Conservation (phyloP, 2,888 invertebrate species). For the Corythucha ciliata region DNA sequence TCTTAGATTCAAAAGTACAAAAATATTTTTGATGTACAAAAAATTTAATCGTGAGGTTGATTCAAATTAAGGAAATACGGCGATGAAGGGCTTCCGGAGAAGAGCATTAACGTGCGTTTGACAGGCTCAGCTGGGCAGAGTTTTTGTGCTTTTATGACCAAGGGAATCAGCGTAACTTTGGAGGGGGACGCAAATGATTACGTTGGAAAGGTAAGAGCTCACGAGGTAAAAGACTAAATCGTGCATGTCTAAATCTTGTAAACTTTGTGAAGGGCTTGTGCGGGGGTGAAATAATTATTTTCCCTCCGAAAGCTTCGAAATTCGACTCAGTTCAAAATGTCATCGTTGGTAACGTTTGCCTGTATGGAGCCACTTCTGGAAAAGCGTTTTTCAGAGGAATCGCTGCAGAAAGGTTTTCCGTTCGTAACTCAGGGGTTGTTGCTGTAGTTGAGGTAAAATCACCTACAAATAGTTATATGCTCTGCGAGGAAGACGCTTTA, state of each 20-base stretch:
- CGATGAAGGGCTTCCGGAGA: constrained; percentile 74
- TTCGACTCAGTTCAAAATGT: constrained; percentile 78
- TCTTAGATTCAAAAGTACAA: not conserved
- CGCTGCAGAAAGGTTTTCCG: constrained; percentile 96
- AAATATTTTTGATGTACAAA: not conserved
- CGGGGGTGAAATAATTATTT: constrained; percentile 88
- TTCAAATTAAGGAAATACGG: constrained; percentile 61
- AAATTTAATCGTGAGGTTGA: no score
- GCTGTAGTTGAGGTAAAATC: constrained; percentile 78
- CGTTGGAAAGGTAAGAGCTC: constrained; percentile 72
- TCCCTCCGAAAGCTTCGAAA: constrained; percentile 74
- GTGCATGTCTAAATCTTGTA: constrained; percentile 36
- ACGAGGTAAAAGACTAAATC: not conserved
- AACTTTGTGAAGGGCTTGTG: constrained; percentile 60
- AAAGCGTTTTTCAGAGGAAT: constrained; percentile 91
- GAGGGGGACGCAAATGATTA: constrained; percentile 99
- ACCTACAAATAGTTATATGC: no score
- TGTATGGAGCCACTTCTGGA: constrained; percentile 95
- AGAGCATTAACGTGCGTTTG: constrained; percentile 69
- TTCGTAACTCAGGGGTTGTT: constrained; percentile 90
- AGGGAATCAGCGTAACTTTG: constrained; percentile 78
- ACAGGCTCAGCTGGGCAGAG: constrained; percentile 96
- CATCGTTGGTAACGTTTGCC: constrained; percentile 94
- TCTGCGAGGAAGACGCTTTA: not conserved
- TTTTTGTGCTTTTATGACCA: constrained; percentile 92